A percentile compares a stretch with the other conserved stretches of the same genome.
phyloP scores from a whole-genome alignment of 2,888 invertebrate genomes.

The Neoascia interrupta region DNA sequence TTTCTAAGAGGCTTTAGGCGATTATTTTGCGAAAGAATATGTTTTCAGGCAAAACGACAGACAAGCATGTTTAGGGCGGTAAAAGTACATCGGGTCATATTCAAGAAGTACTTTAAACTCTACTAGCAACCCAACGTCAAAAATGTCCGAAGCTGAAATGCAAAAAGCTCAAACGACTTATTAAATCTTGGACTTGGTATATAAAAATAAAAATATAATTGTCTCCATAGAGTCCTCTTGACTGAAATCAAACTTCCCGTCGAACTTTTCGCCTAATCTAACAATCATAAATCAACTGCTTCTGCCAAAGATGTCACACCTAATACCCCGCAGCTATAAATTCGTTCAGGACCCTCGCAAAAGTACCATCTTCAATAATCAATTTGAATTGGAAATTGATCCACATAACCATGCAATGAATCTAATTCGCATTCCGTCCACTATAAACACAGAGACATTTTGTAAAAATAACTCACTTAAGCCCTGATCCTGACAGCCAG shows the following conservation, averaged over 20 bases:
- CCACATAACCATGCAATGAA: constrained; percentile 31
- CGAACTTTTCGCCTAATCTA: background rate
- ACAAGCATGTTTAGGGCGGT: too few relatives aligned
- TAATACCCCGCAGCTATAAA: constrained; percentile 51
- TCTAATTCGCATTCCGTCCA: background rate
- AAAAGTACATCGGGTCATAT: too few relatives aligned
- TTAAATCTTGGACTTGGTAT: too few relatives aligned
- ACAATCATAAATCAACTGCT: constrained; percentile 43
- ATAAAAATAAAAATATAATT: too few relatives aligned
- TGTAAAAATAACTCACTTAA: constrained; percentile 64
- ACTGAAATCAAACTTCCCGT: too few relatives aligned
- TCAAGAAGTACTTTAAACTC: too few relatives aligned
- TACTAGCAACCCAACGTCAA: too few relatives aligned
- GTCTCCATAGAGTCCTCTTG: too few relatives aligned
- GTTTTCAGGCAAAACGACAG: too few relatives aligned
- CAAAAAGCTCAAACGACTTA: too few relatives aligned
- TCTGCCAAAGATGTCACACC: constrained; percentile 44
- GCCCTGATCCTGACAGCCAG: constrained; percentile 62
- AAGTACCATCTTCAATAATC: constrained; percentile 46
- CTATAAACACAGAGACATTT: background rate
- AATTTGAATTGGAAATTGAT: constrained; percentile 69
- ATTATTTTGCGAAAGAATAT: too few relatives aligned
- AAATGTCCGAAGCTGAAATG: too few relatives aligned
- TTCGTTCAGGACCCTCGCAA: constrained; percentile 10
- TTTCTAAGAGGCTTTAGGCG: background rate